Percentiles rank a stretch among this genome's conserved stretches.
phyloP scores from a whole-genome alignment of 2,888 invertebrate genomes.

The Eulithis prunata region DNA sequence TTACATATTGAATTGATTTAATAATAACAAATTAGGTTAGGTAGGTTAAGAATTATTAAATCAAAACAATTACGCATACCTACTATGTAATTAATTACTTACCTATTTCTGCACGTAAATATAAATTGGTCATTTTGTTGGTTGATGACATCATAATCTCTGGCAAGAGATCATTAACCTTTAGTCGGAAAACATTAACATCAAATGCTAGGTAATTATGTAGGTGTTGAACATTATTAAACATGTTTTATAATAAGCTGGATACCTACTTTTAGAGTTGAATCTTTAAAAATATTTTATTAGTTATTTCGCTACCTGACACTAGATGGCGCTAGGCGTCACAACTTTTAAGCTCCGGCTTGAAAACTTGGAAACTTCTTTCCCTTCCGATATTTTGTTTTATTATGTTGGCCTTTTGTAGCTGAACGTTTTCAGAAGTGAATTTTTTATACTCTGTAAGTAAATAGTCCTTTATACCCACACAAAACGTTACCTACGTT shows the following conservation, averaged over 20 bases:
- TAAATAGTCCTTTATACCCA: too few relatives aligned
- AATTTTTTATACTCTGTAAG: too few relatives aligned
- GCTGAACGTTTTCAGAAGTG: too few relatives aligned
- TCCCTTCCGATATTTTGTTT: too few relatives aligned
- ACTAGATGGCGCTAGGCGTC: conserved; percentile 37
- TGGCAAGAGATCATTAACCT: conserved; percentile 55
- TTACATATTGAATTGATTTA: too few relatives aligned
- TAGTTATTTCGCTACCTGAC: conserved; percentile 13
- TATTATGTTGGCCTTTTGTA: too few relatives aligned
- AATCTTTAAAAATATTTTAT: neutral
- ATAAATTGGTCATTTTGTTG: conserved; percentile 18
- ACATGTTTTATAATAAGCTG: conserved; percentile 12
- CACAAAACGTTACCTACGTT: too few relatives aligned
- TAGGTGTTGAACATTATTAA: conserved; percentile 6
- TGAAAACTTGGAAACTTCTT: too few relatives aligned
- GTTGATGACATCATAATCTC: conserved; percentile 53
- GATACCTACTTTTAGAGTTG: neutral
- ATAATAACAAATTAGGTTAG: too few relatives aligned
- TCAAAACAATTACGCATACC: too few relatives aligned
- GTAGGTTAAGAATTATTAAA: too few relatives aligned
- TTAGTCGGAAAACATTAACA: conserved; percentile 43
- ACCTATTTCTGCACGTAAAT: neutral
- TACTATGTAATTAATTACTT: neutral
- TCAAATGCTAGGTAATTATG: conserved; percentile 20
- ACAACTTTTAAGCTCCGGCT: too few relatives aligned